Base-by-base conservation (phyloP, 2,888 invertebrate species). In the Parnassius orleans region DNA sequence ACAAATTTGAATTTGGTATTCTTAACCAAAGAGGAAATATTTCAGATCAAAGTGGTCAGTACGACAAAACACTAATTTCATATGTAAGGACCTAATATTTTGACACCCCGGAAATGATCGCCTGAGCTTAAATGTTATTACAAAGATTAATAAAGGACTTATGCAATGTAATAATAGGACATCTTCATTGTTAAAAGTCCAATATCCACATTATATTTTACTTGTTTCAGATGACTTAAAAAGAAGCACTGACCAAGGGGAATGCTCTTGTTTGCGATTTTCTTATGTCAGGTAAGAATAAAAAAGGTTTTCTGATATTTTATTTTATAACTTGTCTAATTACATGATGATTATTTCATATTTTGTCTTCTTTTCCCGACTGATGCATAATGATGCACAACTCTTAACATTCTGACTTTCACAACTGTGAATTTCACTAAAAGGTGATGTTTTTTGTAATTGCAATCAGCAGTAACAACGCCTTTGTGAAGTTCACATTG, bases 321-420 rank as follows among this genome's bases (percentile, higher is more conserved):
- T 50, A 53, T 52, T 60, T 66, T 63, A 53, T 51, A 51, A 19
- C 15, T 55, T 57, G 50, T 56, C 51, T 50, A 43, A 58, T 53
- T 41, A n/a, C 11, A 77, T 85, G 84, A 84, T 84, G 84, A 84
- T 74, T 75, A 14, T 60, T 61, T 63, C 68, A 63, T 58, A 70
- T 79, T 80, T 86, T 86, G 89, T 89, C 90, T 89, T 89, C 89
- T 90, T 90, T 89, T 90, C 89, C 88, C 89, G 87, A 84, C 90
- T 84, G 89, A 90, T 70, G 70, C 68, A 88, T 86, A 83, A 74
- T 84, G 83, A 77, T 72, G 82, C 70, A 68, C 55, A 66, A 62
- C 60, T 9, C 51, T 10, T 24, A 70, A 63, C 33, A 33, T 33
- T 48, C 48, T 48, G 48, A 48, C 33, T 33, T 19, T 19, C 3